A percentile compares a stretch with the other conserved stretches of the same genome.
Conservation (phyloP, 2,797 vertebrate genomes). For the Philypnodon macrostomus region DNA sequence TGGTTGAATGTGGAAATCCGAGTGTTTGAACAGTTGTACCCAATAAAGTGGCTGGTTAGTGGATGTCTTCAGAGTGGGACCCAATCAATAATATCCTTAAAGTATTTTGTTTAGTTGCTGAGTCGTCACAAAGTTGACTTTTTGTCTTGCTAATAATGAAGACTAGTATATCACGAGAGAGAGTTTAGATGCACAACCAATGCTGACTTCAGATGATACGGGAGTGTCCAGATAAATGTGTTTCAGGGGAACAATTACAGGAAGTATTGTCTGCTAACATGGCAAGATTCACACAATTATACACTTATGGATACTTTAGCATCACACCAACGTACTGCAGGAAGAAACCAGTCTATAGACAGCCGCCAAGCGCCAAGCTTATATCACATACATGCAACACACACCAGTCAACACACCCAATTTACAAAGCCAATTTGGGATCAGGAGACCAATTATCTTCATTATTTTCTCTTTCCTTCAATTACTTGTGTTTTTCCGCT, state of each 20-base stretch:
- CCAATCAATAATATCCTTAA: too few relatives aligned
- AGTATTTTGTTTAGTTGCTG: too few relatives aligned
- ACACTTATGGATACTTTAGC: conserved; percentile 24
- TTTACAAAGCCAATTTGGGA: conserved; percentile 76
- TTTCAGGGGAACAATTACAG: conserved; percentile 14
- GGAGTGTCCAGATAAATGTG: conserved; percentile 31
- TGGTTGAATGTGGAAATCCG: too few relatives aligned
- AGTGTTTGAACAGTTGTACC: too few relatives aligned
- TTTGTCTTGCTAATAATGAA: conserved; percentile 1
- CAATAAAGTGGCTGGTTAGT: too few relatives aligned
- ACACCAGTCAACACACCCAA: conserved; percentile 52
- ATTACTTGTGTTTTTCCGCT: conserved; percentile 60
- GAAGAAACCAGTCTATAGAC: conserved; percentile 30
- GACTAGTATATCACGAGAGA: conserved; percentile 15
- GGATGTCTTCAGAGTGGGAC: too few relatives aligned
- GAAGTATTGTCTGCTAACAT: conserved; percentile 28
- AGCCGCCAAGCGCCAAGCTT: conserved; percentile 10
- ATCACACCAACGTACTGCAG: conserved; percentile 16
- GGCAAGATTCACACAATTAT: conserved; percentile 40
- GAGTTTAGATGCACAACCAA: neutral
- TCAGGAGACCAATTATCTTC: conserved; percentile 80
- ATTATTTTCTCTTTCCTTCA: conserved; percentile 70
- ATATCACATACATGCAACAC: conserved; percentile 21
- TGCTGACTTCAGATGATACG: conserved; percentile 21
- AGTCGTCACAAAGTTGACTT: neutral